A percentile compares a stretch with the other conserved stretches of the same genome.
Conservation (phyloP, 2,113 vertebrate species). For the Nannobrachium achirus region DNA sequence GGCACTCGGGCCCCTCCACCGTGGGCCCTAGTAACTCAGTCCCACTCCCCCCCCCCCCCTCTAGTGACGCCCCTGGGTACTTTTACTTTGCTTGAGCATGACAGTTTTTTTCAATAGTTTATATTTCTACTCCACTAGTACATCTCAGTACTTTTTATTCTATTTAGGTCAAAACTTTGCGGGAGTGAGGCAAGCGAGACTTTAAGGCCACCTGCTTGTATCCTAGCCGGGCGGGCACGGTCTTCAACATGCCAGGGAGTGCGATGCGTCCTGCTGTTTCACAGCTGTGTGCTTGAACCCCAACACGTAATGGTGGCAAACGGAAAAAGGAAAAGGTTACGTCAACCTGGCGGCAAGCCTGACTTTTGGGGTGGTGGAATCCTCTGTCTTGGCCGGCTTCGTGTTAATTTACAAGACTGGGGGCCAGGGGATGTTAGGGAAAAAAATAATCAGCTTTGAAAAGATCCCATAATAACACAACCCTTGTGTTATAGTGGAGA, state of each 20-base stretch:
- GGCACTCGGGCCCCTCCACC: no score
- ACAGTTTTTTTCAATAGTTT: no score
- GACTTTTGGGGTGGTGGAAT: conserved; percentile 31
- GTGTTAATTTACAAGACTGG: conserved; percentile 54
- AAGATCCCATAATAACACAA: conserved; percentile 55
- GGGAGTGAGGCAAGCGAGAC: conserved; percentile 37
- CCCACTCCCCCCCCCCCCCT: no score
- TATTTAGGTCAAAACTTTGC: conserved; percentile 55
- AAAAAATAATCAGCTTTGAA: conserved; percentile 56
- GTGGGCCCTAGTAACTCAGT: no score
- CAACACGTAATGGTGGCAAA: conserved; percentile 18
- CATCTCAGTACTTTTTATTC: no score
- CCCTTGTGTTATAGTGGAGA: conserved; percentile 46
- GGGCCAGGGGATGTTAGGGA: no score
- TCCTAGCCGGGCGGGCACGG: conserved; percentile 51
- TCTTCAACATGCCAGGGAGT: conserved; percentile 55
- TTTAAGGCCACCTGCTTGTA: conserved; percentile 43
- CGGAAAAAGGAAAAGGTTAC: no score
- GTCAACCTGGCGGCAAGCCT: no score
- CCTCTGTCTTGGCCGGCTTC: conserved; percentile 63
- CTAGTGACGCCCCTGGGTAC: no score
- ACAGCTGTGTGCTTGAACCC: conserved; percentile 17
- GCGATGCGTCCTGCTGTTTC: conserved; percentile 51
- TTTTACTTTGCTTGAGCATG: no score
- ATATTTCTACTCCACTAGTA: no score